A percentile compares a stretch with the other conserved stretches of the same genome.
phyloP scores from a whole-genome alignment of 2,113 vertebrate species.

The Micromys minutus region DNA sequence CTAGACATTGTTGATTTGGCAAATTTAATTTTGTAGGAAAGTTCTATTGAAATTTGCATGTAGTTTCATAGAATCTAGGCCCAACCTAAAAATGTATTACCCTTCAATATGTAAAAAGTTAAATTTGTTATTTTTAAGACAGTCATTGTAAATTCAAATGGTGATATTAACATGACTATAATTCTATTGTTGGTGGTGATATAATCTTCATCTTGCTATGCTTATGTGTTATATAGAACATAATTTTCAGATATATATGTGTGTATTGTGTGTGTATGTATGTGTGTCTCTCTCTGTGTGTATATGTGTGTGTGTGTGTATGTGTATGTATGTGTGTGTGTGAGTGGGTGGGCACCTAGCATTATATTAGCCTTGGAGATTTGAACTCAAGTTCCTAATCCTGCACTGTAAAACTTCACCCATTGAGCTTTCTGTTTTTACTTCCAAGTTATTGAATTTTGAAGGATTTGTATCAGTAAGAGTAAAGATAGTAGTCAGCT shows the following conservation, averaged over 20 bases:
- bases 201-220: not conserved
- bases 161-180: not conserved
- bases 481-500: conserved; percentile 79
- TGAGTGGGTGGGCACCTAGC: too few relatives aligned
- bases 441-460: conserved; percentile 61
- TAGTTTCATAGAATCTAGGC: too few relatives aligned
- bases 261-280: too few relatives aligned
- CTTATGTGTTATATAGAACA: not conserved
- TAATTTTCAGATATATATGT: not conserved
- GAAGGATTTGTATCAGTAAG: conserved; percentile 74
- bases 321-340: too few relatives aligned
- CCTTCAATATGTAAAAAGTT: not conserved
- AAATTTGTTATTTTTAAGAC: not conserved
- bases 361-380: not conserved
- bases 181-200: not conserved
- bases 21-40: not conserved
- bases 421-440: not conserved
- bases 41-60: not conserved
- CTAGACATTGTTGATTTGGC: not conserved
- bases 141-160: not conserved
- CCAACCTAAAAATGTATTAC: not conserved
- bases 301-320: too few relatives aligned
- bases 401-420: not conserved
- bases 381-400: not conserved
- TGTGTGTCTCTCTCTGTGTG: too few relatives aligned